Base-by-base conservation (phyloP, 1,140 invertebrate genomes). In the Nomia melanderi region DNA sequence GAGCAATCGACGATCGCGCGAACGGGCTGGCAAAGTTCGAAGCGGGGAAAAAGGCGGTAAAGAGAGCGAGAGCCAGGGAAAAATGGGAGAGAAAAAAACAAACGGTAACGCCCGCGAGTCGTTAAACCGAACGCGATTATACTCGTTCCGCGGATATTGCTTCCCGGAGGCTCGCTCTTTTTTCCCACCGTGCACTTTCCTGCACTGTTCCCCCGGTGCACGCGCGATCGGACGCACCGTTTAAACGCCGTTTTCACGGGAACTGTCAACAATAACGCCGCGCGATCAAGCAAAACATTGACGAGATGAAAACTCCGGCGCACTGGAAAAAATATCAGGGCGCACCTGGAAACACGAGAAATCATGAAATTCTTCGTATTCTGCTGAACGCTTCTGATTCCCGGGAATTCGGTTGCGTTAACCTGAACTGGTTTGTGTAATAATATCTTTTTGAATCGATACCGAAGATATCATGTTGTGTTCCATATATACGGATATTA, bases 51-150 rank as follows among this genome's bases (percentile, higher is more conserved):
- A n/a, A n/a, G n/a, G n/a, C n/a, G n/a, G n/a, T n/a, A n/a, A n/a
- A 14, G 41, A 1, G 41, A 44, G 41, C 14, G 20, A 14, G 41
- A 44, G 50, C 39, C 36, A 20, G 57, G 14, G 27, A 31, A 25
- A 20, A n/a, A 6, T 17, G 25, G 9, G 41, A 23, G 27, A 64
- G 47, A 41, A 44, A 53, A 73, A 53, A 69, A 14, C 53, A 23
- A 11, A 33, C 12, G 11, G 27, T 20, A 36, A 39, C 44, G 39
- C 3, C 77, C 70, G 31, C 66, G 53, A 60, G 65, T 60, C 65
- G 60, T 71, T 81, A 39, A 50, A 65, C 27, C 66, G 36, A 70
- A 53, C 59, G 64, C 63, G 59, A 83, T 82, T 70, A 78, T 65
- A 66, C 41, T 66, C 66, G 72, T 76, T 63, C 44, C 33, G 14